A percentile compares a stretch with the other conserved stretches of the same genome.
These are phyloP conservation scores for Ceyx melanurus DNA, from an alignment of 2,113 vertebrate genomes.

Conservation along the genomic window DNA sequence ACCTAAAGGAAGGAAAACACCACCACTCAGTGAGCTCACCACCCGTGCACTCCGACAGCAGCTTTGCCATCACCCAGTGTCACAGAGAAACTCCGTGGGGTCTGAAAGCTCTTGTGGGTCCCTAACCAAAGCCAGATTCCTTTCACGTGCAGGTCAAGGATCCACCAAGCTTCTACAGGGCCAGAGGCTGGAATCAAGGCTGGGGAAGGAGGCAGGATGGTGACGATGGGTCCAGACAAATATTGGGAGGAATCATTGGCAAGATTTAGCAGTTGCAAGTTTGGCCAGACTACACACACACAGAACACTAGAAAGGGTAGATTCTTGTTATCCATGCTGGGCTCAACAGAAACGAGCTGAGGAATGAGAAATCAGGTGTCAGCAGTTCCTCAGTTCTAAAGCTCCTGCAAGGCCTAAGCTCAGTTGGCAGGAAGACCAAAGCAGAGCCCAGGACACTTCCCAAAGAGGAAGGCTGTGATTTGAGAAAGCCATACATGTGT, in stretches of 20 bases:
- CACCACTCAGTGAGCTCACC: neutral
- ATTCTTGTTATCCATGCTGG: neutral
- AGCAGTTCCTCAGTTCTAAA: rapidly evolving
- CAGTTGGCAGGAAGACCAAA: rapidly evolving
- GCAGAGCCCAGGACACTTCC: rapidly evolving
- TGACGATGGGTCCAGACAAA: neutral
- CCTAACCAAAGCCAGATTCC: neutral
- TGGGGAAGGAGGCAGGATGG: neutral
- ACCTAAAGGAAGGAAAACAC: constrained; percentile 77
- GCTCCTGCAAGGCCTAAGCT: rapidly evolving
- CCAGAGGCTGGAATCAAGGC: neutral
- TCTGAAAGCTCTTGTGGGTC: neutral
- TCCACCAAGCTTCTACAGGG: neutral
- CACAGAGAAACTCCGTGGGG: no score
- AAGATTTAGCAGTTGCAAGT: neutral
- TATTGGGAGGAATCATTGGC: neutral
- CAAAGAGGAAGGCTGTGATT: neutral
- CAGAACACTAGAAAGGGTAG: neutral
- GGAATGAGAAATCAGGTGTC: neutral
- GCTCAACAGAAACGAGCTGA: neutral
- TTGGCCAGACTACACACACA: neutral
- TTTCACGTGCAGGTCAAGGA: neutral
- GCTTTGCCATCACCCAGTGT: neutral
- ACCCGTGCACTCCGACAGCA: rapidly evolving
- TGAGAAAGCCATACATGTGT: neutral